Evolutionary conservation across 2,113 vertebrate species (phyloP).

Genomic region (Pollachius pollachius): DNA sequence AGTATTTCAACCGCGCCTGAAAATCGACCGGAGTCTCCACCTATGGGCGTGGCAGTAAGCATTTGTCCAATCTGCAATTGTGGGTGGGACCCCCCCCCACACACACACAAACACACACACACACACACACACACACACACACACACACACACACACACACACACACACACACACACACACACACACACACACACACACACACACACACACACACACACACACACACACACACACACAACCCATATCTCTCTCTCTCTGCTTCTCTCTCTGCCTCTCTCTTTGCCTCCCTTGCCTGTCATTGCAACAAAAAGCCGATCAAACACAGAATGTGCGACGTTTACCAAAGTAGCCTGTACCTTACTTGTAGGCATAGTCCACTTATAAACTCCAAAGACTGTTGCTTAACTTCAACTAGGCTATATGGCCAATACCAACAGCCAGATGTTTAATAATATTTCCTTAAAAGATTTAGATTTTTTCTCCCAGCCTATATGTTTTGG

Average conservation of each 20-base stretch:
- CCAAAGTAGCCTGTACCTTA: too few relatives aligned
- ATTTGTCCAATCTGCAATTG: slow-evolving; percentile 49
- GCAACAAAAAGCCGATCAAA: too few relatives aligned
- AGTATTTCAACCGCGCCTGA: slow-evolving; percentile 72
- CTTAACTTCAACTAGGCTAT: too few relatives aligned
- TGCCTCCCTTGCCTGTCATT: too few relatives aligned
- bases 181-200: slow-evolving; percentile 2
- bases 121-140: slow-evolving; percentile 3
- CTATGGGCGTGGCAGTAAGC: slow-evolving; percentile 56
- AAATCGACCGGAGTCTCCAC: slow-evolving; percentile 63
- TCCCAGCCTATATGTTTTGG: too few relatives aligned
- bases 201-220: background rate
- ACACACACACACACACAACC: slow-evolving; percentile 5
- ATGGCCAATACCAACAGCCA: too few relatives aligned
- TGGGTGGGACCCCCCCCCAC: slow-evolving; percentile 29
- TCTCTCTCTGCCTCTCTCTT: background rate
- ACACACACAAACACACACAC: background rate
- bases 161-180: background rate
- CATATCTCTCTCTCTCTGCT: slow-evolving; percentile 10
- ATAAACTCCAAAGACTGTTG: too few relatives aligned
- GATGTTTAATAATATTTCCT: too few relatives aligned
- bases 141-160: slow-evolving; percentile 1
- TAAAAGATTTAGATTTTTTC: too few relatives aligned
- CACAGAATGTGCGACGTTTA: too few relatives aligned
- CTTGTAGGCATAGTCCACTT: too few relatives aligned